phyloP scores from a whole-genome alignment of 2,888 invertebrate genomes.

The Auanema freiburgensis region DNA sequence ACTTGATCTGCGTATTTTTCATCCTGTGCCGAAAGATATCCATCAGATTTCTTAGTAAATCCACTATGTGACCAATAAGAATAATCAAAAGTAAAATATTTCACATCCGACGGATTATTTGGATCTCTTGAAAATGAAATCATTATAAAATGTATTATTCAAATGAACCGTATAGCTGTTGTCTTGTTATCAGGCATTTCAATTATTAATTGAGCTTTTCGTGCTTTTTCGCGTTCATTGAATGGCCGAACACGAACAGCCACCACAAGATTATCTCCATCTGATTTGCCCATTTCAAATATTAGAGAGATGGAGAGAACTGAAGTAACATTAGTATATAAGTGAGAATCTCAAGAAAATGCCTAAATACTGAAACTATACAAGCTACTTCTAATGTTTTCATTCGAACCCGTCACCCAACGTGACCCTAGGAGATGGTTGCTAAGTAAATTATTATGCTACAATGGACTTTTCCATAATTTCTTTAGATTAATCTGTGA shows the following conservation, averaged over 20 bases:
- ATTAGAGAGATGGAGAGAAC: too few species aligned
- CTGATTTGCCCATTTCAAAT: conserved; percentile 15
- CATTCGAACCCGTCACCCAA: too few species aligned
- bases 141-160: not conserved
- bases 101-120: conserved; percentile 64
- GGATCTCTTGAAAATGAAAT: conserved; percentile 65
- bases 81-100: conserved; percentile 70
- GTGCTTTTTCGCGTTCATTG: conserved; percentile 69
- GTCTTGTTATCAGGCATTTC: conserved; percentile 66
- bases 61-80: conserved; percentile 72
- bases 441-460: too few species aligned
- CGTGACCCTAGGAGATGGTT: too few species aligned
- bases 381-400: too few species aligned
- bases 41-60: conserved; percentile 66
- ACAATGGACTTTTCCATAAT: too few species aligned
- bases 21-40: conserved; percentile 66
- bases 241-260: conserved; percentile 71
- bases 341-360: too few species aligned
- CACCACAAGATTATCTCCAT: conserved; percentile 69
- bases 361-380: too few species aligned
- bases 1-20: conserved; percentile 70
- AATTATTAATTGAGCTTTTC: conserved; percentile 67
- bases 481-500: too few species aligned
- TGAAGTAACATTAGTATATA: too few species aligned
- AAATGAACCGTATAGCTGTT: conserved; percentile 64